phyloP scores from a whole-genome alignment of 2,888 invertebrate genomes.

The Agriopis marginaria region DNA sequence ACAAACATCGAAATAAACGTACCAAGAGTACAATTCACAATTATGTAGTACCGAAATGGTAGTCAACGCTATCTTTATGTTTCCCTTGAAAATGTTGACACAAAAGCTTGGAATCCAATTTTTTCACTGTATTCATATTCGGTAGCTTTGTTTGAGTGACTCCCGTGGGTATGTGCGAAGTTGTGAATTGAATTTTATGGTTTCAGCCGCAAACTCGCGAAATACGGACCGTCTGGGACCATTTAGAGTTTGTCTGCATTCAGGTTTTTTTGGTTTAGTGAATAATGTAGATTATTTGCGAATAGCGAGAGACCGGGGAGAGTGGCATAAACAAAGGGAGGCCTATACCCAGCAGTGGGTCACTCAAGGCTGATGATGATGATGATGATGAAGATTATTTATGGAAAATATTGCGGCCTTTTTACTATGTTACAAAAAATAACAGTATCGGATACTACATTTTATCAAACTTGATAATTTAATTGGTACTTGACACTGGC shows the following conservation, averaged over 20 bases:
- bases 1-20: background rate
- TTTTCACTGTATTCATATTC: constrained; percentile 32
- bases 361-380: no score
- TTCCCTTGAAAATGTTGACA: constrained; percentile 19
- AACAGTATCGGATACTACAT: no score
- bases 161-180: constrained; percentile 40
- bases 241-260: constrained; percentile 48
- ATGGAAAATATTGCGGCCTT: background rate
- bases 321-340: no score
- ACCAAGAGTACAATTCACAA: constrained; percentile 8
- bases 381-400: constrained; percentile 26
- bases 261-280: constrained; percentile 30
- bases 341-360: no score
- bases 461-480: no score
- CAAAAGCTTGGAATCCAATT: constrained; percentile 25
- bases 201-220: constrained; percentile 46
- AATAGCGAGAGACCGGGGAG: no score
- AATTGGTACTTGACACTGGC: no score
- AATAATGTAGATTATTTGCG: no score
- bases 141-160: constrained; percentile 40
- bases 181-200: constrained; percentile 61
- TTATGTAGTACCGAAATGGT: constrained; percentile 17
- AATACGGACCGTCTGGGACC: constrained; percentile 41
- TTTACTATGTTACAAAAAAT: no score
- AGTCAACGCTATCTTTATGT: constrained; percentile 20